A percentile compares a stretch with the other conserved stretches of the same genome.
Conservation (phyloP, 2,113 vertebrate genomes). For the Lethenteron camtschaticum region DNA sequence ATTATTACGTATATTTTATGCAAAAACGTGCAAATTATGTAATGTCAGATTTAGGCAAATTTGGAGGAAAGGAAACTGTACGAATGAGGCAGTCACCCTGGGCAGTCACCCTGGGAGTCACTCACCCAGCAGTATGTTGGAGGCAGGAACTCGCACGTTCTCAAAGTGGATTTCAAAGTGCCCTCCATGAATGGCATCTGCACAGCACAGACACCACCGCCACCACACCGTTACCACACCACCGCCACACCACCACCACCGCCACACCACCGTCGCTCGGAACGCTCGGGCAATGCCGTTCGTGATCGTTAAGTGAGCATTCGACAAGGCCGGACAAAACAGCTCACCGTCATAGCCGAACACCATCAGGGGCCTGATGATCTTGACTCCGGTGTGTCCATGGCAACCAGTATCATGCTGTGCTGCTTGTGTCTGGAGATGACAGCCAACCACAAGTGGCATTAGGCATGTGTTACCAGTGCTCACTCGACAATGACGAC, state of each 20-base stretch:
- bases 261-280: too few species aligned
- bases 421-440: constrained; percentile 38
- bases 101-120: not conserved
- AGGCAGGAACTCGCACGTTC: constrained; percentile 39
- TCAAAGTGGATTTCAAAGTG: constrained; percentile 76
- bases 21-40: not conserved
- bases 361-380: constrained; percentile 45
- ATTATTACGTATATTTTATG: not conserved
- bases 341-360: constrained; percentile 58
- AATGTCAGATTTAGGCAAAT: not conserved
- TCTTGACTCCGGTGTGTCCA: constrained; percentile 35
- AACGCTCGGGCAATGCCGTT: too few species aligned
- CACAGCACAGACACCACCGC: too few species aligned
- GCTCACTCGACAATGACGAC: too few species aligned
- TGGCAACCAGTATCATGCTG: constrained; percentile 63
- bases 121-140: constrained; percentile 60
- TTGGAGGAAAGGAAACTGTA: not conserved
- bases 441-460: constrained; percentile 11
- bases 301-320: too few species aligned
- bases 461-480: too few species aligned
- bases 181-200: constrained; percentile 60
- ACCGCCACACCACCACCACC: too few species aligned
- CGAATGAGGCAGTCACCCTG: not conserved
- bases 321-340: too few species aligned
- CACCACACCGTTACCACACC: too few species aligned